A percentile compares a stretch with the other conserved stretches of the same genome.
phyloP scores from a whole-genome alignment of 2,113 vertebrate species.

The Herpetotheres cachinnans region DNA sequence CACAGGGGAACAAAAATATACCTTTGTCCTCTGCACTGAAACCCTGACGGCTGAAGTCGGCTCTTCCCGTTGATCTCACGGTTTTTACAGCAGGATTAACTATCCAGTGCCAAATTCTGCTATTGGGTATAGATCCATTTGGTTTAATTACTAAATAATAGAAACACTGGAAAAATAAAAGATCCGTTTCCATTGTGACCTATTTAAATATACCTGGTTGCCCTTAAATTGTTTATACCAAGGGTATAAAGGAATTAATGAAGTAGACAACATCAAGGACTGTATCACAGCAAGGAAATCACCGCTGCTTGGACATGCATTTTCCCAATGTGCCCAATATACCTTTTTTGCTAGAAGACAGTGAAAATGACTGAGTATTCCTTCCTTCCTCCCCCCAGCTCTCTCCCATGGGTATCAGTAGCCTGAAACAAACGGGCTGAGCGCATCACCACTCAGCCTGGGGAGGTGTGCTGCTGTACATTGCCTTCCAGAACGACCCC shows the following conservation, averaged over 20 bases:
- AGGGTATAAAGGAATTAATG: not conserved
- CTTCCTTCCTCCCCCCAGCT: not conserved
- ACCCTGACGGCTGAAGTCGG: not conserved
- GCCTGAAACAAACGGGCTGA: not conserved
- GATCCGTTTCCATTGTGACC: not conserved
- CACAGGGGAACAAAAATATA: not conserved
- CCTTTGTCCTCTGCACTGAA: not conserved
- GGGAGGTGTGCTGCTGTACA: no score
- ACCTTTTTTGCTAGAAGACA: not conserved
- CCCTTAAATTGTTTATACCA: not conserved
- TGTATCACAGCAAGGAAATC: not conserved
- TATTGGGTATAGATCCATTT: not conserved
- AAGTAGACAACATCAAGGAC: not conserved
- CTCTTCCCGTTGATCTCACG: not conserved
- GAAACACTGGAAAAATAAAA: not conserved
- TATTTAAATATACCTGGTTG: not conserved
- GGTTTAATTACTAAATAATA: not conserved
- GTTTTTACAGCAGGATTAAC: not conserved
- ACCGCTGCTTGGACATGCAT: not conserved
- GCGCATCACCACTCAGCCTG: not conserved
- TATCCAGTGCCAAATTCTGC: not conserved
- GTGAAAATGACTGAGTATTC: not conserved
- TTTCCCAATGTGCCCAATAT: not conserved
- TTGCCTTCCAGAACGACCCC: not conserved
- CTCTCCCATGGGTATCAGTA: not conserved